Evolutionary conservation across 2,888 invertebrate genomes (phyloP), one percentile per base, ranked within the genome.

Genomic region (Trimorus sp.): DNA sequence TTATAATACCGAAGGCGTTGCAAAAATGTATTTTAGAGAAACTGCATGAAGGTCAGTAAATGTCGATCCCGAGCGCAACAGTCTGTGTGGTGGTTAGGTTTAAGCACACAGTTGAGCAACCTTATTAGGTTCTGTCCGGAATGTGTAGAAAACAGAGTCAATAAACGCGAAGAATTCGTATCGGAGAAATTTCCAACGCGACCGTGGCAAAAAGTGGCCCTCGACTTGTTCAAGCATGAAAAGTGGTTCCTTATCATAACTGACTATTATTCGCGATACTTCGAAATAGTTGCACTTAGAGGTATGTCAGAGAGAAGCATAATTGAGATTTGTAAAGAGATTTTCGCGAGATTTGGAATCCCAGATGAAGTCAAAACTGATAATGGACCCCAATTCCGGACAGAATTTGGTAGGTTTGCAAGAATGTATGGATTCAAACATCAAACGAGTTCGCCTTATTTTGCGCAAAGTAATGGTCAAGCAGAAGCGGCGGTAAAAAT

Each of bases 231-330:
- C 16, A 84, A 86, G 38, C 16, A 7, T 0, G 37, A 78, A 6
- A 78, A 74, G 42, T 85, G 83, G 83, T 87, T 70, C 65, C n/a
- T 86, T 7, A 76, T 86, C 7, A 54, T 85, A 3, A 70, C 68
- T 0, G 86, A 88, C 68, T 86, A 85, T 53, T 85, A 83, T 74
- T 85, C 84, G 6, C 14, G 85, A 0, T 87, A 77, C 54, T 84
- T 26, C 7, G 85, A 86, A 73, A 75, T 86, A 12, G 58, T 15
- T n/a, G 37, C n/a, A 37, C 16, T 63, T 7, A 63, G 37, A 36
- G 14, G 5, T 54, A 12, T 36, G 36, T 7, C 74, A 0, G 79
- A 79, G 73, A 58, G 38, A n/a, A 75, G 78, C 15, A 71, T 79
- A 11, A 60, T 75, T 15, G 12, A 37, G 12, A 26, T 37, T 5